Percentiles rank a stretch among this genome's conserved stretches.
Evolutionary conservation across 2,113 vertebrate genomes (phyloP).

Genomic region (Pantherophis guttatus): DNA sequence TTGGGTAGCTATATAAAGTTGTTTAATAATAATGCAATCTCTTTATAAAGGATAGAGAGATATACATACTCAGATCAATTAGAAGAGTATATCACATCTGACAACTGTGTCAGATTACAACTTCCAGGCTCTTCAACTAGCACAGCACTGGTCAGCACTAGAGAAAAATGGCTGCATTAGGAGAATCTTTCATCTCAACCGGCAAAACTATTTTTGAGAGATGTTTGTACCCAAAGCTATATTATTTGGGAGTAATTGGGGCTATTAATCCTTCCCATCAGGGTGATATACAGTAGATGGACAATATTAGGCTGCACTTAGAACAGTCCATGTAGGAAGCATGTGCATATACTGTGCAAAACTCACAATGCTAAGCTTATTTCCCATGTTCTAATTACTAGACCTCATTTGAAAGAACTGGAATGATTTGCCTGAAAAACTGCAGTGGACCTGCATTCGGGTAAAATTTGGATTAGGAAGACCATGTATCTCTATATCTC

Average conservation of each 20-base stretch:
- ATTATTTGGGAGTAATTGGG: neutral
- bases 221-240: neutral
- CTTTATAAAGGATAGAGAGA: neutral
- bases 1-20: neutral
- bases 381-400: neutral
- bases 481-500: too few relatives aligned
- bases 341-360: neutral
- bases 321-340: neutral
- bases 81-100: neutral
- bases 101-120: too few relatives aligned
- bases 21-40: neutral
- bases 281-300: too few relatives aligned
- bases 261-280: neutral
- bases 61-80: neutral
- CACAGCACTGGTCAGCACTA: neutral
- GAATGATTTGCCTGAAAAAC: neutral
- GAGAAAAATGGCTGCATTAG: neutral
- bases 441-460: neutral
- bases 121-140: neutral
- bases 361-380: neutral
- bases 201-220: neutral
- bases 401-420: neutral
- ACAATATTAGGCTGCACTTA: neutral
- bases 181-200: neutral
- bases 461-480: neutral